Evolutionary conservation across 2,888 invertebrate species (phyloP), one percentile per base, ranked within the genome.

Genomic region (Phytoseiulus persimilis): DNA sequence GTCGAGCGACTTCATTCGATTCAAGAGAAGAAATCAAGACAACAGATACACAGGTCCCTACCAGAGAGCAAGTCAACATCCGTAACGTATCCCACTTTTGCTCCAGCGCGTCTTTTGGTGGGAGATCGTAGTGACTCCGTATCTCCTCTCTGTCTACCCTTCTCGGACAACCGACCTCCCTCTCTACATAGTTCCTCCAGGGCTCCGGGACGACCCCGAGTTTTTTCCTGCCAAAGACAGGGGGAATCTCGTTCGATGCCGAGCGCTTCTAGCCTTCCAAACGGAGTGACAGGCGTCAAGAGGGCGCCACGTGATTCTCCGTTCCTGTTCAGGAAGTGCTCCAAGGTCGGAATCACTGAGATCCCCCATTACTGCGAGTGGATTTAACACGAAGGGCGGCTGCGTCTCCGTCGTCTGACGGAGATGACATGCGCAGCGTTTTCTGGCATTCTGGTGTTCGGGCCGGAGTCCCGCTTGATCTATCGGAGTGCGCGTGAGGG

Each of bases 321-420:
- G 65, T 65, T 65, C 65, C 65, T 65, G 65, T 28, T 65, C 65
- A 31, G 31, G n/a, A 87, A 87, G 33, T 87, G 14, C 33, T 45
- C 87, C 87, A 87, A 87, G 87, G 87, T 87, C 87, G 33, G 33
- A 32, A 33, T 6, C 31, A 39, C 39, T n/a, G 87, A 87, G 65
- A 65, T 65, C 87, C 39, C n/a, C 87, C 87, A 87, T 87, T 87
- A 87, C 87, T 87, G 87, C 32, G 33, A 32, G 87, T n/a, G n/a
- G 87, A n/a, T 33, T 39, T 33, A 87, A 87, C 87, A 65, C 65
- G 65, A 65, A 65, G 65, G 65, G 65, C 65, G 65, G 65, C 18
- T 3, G 65, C 65, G 65, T 65, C 65, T 14, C 28, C 65, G 65
- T 28, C 65, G 65, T 65, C 18, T 65, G 65, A 65, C 65, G 65